phyloP scores from a whole-genome alignment of 2,888 invertebrate species.

The Pterostichus niger region DNA sequence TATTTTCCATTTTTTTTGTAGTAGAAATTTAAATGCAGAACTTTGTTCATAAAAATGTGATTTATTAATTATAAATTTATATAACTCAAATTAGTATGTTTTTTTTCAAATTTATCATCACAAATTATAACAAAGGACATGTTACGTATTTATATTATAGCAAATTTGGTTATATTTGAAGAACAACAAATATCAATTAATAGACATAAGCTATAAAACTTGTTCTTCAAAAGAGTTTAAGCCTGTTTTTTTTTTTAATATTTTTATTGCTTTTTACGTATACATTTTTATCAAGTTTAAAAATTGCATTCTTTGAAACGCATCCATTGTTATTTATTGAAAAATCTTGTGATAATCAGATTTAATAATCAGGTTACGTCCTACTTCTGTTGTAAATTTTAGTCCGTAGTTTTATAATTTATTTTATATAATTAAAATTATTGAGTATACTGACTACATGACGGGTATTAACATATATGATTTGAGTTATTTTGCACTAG shows the following conservation, averaged over 20 bases:
- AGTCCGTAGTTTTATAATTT: slow-evolving; percentile 48
- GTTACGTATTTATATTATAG: slow-evolving; percentile 17
- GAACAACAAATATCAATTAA: too few species aligned
- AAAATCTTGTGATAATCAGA: slow-evolving; percentile 45
- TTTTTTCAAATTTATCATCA: slow-evolving; percentile 8
- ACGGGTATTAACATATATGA: slow-evolving; percentile 39
- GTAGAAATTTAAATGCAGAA: not conserved
- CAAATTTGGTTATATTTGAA: too few species aligned
- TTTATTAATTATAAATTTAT: slow-evolving; percentile 57
- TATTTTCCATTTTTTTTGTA: not conserved
- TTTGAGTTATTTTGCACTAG: slow-evolving; percentile 5
- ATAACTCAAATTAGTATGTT: slow-evolving; percentile 15
- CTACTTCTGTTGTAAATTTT: slow-evolving; percentile 46
- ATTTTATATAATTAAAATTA: slow-evolving; percentile 23
- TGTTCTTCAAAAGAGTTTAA: too few species aligned
- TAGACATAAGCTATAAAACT: too few species aligned
- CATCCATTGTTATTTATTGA: too few species aligned
- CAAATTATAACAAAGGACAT: not conserved
- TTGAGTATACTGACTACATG: slow-evolving; percentile 31
- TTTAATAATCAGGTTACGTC: slow-evolving; percentile 32
- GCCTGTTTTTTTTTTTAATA: too few species aligned
- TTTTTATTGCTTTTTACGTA: too few species aligned
- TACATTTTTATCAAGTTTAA: not conserved
- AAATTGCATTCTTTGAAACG: too few species aligned
- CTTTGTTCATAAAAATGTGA: slow-evolving; percentile 45